Evolutionary conservation across 2,797 vertebrate genomes (phyloP), one percentile per base, ranked within the genome.

Genomic region (Orestias chungarensis): DNA sequence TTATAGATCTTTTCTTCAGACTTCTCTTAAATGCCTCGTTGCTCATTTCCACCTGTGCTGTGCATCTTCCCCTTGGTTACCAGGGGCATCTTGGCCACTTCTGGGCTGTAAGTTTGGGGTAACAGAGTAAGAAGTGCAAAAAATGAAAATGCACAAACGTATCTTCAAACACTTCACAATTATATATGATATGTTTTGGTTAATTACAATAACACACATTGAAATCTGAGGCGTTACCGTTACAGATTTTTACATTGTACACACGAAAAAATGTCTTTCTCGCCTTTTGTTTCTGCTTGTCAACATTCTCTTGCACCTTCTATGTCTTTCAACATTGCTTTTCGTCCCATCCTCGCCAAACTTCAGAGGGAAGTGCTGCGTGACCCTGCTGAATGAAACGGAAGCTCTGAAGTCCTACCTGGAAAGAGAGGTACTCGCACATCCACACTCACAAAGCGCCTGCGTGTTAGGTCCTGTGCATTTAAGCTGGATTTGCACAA

Each of bases 331-430:
- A 31, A 25, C 5, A 18, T 55, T 57, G 31, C 17, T 55, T 27
- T 68, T 65, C 69, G 6, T 50, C 27, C 3, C 43, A 31, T 79
- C 62, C 66, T 75, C 52, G 15, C 29, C 27, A 55, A 66, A 66
- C 92, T 92, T 77, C 86, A 99, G 98, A 92, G 98, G 98, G 72
- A 99, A 99, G 91, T 99, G 98, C 94, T 98, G 97, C 1, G 98
- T 99, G 88, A 99, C 98, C 2, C 91, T 99, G 88, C 95, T 99
- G 88, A 99, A 99, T 44, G 98, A 99, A 93, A 99, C 97, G 0
- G 98, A 99, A 93, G 96, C 97, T 1, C 95, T 99, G 80, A 97
- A 96, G 91, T 99, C 98, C 0, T 99, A 99, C 91, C 92, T 99
- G 93, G 98, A 99, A 79, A 94, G 96, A 83, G 98, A 99, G 96